Percentiles rank a stretch among this genome's conserved stretches.
Evolutionary conservation across 2,888 invertebrate species (phyloP).

Genomic region (Drosophila heteroneura): DNA sequence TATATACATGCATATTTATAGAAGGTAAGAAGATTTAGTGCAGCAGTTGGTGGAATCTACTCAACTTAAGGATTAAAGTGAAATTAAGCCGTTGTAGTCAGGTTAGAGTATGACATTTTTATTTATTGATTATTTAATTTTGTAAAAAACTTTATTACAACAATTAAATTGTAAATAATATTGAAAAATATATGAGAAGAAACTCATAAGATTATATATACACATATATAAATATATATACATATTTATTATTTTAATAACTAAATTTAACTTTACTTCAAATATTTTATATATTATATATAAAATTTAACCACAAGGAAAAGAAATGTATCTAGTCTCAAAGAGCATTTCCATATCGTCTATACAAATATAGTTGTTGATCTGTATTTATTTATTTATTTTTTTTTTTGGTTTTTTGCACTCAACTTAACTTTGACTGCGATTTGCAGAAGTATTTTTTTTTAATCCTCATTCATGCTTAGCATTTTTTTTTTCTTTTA

Average conservation of each 20-base stretch:
- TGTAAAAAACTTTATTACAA: neutral
- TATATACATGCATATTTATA: neutral
- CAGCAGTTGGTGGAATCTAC: neutral
- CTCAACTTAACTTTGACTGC: constrained; percentile 63
- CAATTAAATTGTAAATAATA: neutral
- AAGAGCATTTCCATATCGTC: constrained; percentile 31
- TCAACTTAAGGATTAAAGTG: neutral
- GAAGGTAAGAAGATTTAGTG: neutral
- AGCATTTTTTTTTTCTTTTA: constrained; percentile 30
- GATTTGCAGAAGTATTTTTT: constrained; percentile 65
- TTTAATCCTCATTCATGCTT: constrained; percentile 36
- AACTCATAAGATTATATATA: neutral
- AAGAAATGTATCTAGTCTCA: accelerated
- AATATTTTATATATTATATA: neutral
- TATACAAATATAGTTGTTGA: constrained; percentile 10
- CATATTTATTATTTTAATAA: neutral
- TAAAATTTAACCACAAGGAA: too few relatives aligned
- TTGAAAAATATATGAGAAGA: neutral
- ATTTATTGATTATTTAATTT: neutral
- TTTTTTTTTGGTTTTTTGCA: constrained; percentile 1
- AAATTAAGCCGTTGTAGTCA: neutral
- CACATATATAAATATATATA: neutral
- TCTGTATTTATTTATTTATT: neutral
- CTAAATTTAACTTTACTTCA: neutral
- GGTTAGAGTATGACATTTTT: neutral